Base-by-base conservation (phyloP, 2,797 vertebrate genomes). In the Nasua narica region DNA sequence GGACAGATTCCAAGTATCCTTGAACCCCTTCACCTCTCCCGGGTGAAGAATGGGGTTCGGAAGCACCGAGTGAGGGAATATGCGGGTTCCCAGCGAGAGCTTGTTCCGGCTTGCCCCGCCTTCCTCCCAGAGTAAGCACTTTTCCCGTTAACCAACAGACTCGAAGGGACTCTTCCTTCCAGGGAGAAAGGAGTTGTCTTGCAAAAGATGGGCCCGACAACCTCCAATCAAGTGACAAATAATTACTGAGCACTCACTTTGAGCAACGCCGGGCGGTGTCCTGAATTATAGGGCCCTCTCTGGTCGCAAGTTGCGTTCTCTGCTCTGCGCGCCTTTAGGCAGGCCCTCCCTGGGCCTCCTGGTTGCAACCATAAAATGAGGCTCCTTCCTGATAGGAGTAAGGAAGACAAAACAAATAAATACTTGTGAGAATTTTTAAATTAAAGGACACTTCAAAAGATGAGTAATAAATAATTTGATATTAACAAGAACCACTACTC, bases 61-160 rank as follows among this genome's bases (percentile, higher is more conserved):
- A 79, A 56, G 90, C 9, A 50, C 90, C 2, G 4, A 0, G 60
- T 21, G 86, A 87, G 58, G 58, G 84, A 87, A 58, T 60, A n/a
- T 21, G 76, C 16, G 85, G 93, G 50, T 67, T 92, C 93, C 54
- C 37, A 7, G 90, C 21, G n/a, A 65, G 40, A 81, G 90, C 86
- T 40, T 21, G 50, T 92, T 78, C 87, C 0, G 82, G 91, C 91
- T 86, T n/a, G 87, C 95, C 95, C 96, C 77, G 83, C 92, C 96
- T 95, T 97, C 78, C 86, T 92, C 85, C 37, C 62, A 1, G 87
- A 86, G 92, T 93, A 97, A 97, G 94, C 96, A 97, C 97, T 97
- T 97, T 97, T 79, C 90, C 84, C 58, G 43, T 89, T 90, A 95
- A 86, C 81, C 91, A 43, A 69, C 92, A 16, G 87, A 96, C 93